Conservation (phyloP, 2,113 vertebrate genomes). For the Phaethornis superciliosus region DNA sequence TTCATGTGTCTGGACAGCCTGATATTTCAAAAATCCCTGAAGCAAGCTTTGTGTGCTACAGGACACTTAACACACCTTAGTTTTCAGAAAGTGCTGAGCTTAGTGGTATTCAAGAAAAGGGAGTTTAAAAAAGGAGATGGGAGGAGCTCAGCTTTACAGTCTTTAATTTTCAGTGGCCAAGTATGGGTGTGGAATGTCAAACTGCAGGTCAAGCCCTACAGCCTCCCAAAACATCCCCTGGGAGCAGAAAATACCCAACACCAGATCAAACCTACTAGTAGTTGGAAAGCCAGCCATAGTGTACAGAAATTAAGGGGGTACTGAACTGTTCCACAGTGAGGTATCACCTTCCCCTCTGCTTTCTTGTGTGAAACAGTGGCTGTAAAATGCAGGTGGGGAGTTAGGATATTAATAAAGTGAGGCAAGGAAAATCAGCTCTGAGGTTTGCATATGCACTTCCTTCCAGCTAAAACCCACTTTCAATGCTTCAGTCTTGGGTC, state of each 20-base stretch:
- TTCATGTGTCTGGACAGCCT: neutral
- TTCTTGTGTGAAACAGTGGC: neutral
- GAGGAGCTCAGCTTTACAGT: neutral
- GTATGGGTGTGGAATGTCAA: neutral
- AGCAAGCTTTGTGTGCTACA: neutral
- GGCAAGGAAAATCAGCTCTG: neutral
- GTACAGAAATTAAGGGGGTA: neutral
- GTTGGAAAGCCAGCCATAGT: neutral
- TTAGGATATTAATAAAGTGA: neutral
- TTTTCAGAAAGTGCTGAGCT: neutral
- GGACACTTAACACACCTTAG: neutral
- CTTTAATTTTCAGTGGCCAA: slow-evolving; percentile 23
- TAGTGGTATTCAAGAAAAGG: neutral
- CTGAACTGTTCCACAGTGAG: neutral
- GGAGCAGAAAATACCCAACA: neutral
- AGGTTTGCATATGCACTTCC: rapidly evolving
- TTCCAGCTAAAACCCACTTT: neutral
- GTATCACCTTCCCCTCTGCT: neutral
- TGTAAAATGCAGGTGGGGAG: neutral
- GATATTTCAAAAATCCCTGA: neutral
- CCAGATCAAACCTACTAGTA: neutral
- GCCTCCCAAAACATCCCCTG: neutral
- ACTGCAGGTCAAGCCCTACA: neutral
- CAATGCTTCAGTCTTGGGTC: neutral
- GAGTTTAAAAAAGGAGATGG: neutral